phyloP scores from a whole-genome alignment of 1,140 invertebrate genomes.

The Bombus picipes region DNA sequence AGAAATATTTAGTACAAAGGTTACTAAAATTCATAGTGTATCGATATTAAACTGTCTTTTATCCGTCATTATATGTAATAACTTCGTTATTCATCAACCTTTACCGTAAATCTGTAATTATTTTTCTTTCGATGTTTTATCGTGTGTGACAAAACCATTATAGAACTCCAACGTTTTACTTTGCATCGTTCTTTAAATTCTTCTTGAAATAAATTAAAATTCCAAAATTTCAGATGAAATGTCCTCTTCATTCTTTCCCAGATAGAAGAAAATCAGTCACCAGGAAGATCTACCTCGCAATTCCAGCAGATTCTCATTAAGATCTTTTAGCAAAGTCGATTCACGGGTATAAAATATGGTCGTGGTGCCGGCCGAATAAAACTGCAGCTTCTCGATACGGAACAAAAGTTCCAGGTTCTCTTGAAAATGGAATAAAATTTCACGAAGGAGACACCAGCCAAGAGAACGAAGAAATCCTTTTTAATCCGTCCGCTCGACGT shows the following conservation, averaged over 20 bases:
- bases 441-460: neutral
- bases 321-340: neutral
- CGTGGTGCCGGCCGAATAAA: neutral
- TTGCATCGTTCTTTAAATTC: too few relatives aligned
- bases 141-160: too few relatives aligned
- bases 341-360: neutral
- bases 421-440: constrained; percentile 21
- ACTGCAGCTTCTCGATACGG: neutral
- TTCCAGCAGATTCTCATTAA: constrained; percentile 12
- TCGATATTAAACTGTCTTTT: too few relatives aligned
- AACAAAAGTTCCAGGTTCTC: neutral
- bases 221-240: neutral
- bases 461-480: constrained; percentile 25
- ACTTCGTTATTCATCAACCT: too few relatives aligned
- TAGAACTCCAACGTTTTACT: too few relatives aligned
- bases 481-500: constrained; percentile 34
- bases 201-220: neutral
- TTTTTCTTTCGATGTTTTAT: too few relatives aligned
- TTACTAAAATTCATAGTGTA: too few relatives aligned
- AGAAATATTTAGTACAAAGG: too few relatives aligned
- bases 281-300: neutral
- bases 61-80: too few relatives aligned
- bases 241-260: neutral
- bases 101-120: too few relatives aligned
- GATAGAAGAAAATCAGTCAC: neutral